Conservation (phyloP, 2,888 invertebrate genomes). For the Homarus gammarus region DNA sequence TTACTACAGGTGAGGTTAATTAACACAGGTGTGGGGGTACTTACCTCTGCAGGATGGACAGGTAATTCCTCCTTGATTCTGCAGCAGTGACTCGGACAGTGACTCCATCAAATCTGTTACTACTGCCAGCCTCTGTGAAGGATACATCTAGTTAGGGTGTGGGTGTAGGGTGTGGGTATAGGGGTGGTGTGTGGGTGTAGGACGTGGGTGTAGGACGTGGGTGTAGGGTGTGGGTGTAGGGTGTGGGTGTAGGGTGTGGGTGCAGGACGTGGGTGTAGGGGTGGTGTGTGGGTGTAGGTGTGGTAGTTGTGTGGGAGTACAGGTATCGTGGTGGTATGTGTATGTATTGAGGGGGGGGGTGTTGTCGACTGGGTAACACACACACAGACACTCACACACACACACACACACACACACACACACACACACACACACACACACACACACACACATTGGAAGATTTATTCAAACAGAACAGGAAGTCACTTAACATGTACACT, state of each 20-base stretch:
- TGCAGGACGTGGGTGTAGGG: not conserved
- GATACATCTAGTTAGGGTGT: no score
- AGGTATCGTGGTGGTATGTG: no score
- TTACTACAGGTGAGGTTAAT: no score
- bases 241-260: not conserved
- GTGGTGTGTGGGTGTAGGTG: no score
- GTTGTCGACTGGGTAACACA: no score
- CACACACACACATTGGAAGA: no score
- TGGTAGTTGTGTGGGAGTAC: no score
- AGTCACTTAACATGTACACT: no score
- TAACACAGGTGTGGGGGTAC: not conserved
- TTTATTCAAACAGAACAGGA: no score
- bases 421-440: not conserved
- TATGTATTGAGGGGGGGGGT: no score
- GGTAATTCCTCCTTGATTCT: constrained; percentile 40
- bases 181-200: not conserved
- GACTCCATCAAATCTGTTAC: constrained; percentile 71
- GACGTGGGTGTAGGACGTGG: no score
- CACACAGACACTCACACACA: not conserved
- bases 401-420: not conserved
- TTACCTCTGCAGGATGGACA: constrained; percentile 71
- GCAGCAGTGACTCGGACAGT: constrained; percentile 63
- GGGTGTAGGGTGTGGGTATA: not conserved
- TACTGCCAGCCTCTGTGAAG: constrained; percentile 57
- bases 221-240: not conserved